Evolutionary conservation across 2,113 vertebrate genomes (phyloP).

Genomic region (Phasianus colchicus): DNA sequence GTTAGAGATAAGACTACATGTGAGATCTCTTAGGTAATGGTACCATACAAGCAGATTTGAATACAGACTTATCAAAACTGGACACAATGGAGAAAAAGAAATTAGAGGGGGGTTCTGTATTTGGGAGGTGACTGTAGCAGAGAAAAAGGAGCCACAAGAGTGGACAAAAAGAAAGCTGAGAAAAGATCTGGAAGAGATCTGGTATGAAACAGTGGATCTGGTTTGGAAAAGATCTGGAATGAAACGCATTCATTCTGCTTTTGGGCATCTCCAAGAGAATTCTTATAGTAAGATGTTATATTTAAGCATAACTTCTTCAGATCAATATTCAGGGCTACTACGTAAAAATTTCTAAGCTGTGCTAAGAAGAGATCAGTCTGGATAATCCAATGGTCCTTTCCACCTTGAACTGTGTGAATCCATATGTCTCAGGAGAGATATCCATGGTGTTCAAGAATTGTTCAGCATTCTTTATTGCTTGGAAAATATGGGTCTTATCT

Average conservation of each 20-base stretch:
- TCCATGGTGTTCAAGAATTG: not conserved
- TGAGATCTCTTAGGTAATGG: not conserved
- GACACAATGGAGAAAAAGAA: not conserved
- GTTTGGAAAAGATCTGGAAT: not conserved
- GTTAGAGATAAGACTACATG: not conserved
- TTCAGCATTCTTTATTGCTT: not conserved
- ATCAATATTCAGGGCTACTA: not conserved
- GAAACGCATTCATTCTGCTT: not conserved
- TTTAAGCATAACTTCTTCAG: not conserved
- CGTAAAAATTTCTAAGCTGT: not conserved
- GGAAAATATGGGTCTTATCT: not conserved
- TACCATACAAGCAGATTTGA: not conserved
- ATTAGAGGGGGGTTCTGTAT: not conserved
- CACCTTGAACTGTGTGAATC: not conserved
- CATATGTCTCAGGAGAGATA: rapidly evolving
- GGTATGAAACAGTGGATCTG: no score
- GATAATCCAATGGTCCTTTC: slow-evolving; percentile 6
- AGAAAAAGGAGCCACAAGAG: not conserved
- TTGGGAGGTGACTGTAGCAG: not conserved
- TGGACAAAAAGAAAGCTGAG: not conserved
- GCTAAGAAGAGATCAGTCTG: not conserved
- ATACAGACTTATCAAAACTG: not conserved
- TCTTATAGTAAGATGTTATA: not conserved
- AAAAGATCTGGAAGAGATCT: not conserved
- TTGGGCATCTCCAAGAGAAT: not conserved